Evolutionary conservation across 2,113 vertebrate species (phyloP), one percentile per base, ranked within the genome.

Genomic region (Cyprinodon brontotheroides): DNA sequence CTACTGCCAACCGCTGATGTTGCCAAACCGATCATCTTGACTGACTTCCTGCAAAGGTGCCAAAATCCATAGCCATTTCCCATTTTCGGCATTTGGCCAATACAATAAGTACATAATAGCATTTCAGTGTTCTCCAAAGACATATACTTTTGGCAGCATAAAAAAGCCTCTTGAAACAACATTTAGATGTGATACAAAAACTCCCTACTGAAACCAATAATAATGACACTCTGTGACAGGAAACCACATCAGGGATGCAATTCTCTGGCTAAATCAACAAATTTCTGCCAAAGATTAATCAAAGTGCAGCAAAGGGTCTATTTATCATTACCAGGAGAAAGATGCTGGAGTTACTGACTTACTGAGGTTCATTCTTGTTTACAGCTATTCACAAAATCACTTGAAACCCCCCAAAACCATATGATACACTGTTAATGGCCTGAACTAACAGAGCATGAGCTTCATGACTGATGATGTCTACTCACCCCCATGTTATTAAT

Each of bases 11-110:
- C 53, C 61, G 36, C 68, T 68, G 53, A 67, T 69, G 81, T 86
- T 87, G 88, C 90, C 89, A 91, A 85, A 85, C 87, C 83, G 79
- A 93, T 91, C 84, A 91, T 92, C 82, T 85, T 89, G 82, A 86
- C 78, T 9, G 8, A 90, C 86, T 78, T 81, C 78, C 65, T 53
- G 69, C 84, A 82, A 83, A 79, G 75, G 74, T 87, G 89, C 88
- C 90, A 90, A 89, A 89, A 82, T 87, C 83, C 70, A 84, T 83
- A 81, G 82, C 88, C 80, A 90, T 88, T 90, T 81, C 77, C 69
- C 70, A 88, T 76, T 90, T 90, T 77, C 74, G 87, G 88, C 84
- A 9, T 82, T 61, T 84, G 91, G 83, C 90, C 88, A 88, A 82
- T 68, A 89, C 82, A 92, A 86, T 86, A 88, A 89, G 87, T 84